A percentile compares a stretch with the other conserved stretches of the same genome.
Evolutionary conservation across 2,113 vertebrate genomes (phyloP).

Genomic region (Dolichallabes microphthalmus): DNA sequence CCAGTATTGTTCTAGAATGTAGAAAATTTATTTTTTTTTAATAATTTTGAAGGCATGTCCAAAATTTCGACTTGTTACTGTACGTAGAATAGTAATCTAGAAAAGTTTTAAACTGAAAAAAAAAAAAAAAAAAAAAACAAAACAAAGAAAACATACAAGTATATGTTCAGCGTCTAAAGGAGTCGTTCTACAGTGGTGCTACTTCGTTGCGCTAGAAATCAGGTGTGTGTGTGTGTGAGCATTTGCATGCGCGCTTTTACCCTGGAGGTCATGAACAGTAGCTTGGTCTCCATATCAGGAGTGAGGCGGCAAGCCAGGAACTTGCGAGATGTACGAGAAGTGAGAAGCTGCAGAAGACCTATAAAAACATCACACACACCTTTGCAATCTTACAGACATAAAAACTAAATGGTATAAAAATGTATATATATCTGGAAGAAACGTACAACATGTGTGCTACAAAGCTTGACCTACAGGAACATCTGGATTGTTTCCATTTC

Average conservation of each 20-base stretch:
- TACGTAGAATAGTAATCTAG: neutral
- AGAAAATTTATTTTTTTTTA: too few species aligned
- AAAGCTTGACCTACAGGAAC: neutral
- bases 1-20: too few species aligned
- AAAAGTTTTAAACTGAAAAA: neutral
- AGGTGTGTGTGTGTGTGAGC: neutral
- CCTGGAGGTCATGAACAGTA: slow-evolving; percentile 97
- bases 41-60: too few species aligned
- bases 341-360: slow-evolving; percentile 92
- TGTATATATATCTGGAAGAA: too few species aligned
- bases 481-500: neutral
- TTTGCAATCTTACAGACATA: neutral
- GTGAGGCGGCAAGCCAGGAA: slow-evolving; percentile 95
- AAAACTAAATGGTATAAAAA: too few species aligned
- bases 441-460: neutral
- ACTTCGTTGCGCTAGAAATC: neutral
- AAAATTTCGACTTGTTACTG: neutral
- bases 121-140: neutral
- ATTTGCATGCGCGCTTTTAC: slow-evolving; percentile 60
- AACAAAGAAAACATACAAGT: neutral
- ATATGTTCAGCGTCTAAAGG: neutral
- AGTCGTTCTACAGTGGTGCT: neutral
- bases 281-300: slow-evolving; percentile 97
- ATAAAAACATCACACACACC: slow-evolving; percentile 51
- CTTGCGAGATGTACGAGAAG: slow-evolving; percentile 90